Conservation (phyloP, 2,888 invertebrate species). For the Cryptus viduatorius region DNA sequence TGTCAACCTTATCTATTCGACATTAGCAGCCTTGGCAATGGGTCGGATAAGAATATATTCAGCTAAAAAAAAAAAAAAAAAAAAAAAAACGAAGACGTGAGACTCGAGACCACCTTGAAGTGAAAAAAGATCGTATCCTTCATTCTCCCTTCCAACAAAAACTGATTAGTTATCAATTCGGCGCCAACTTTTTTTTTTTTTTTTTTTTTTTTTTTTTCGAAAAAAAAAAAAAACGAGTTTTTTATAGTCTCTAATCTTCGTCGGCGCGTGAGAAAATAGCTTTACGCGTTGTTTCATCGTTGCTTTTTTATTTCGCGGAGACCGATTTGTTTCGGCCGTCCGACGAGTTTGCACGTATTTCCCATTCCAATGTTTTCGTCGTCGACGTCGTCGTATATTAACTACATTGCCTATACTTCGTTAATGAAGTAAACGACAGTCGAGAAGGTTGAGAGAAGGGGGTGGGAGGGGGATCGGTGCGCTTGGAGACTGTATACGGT, state of each 20-base stretch:
- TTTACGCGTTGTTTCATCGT: slow-evolving; percentile 21
- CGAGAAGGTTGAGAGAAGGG: slow-evolving; percentile 46
- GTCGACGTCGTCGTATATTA: not conserved
- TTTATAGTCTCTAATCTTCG: not conserved
- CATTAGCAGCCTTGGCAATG: slow-evolving; percentile 37
- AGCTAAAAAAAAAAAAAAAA: slow-evolving; percentile 10
- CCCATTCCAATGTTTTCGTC: not conserved
- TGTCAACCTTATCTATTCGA: slow-evolving; percentile 64
- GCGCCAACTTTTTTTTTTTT: too few relatives aligned
- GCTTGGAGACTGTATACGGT: slow-evolving; percentile 1
- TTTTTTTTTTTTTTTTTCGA: too few relatives aligned
- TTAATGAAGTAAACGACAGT: slow-evolving; percentile 65
- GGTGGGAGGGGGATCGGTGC: not conserved
- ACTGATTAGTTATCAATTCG: too few relatives aligned
- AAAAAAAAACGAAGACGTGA: too few relatives aligned
- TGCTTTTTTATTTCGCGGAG: slow-evolving; percentile 37
- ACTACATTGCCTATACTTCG: slow-evolving; percentile 24
- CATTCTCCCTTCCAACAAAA: too few relatives aligned
- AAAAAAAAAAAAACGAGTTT: not conserved
- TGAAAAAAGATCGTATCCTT: too few relatives aligned
- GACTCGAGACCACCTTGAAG: too few relatives aligned
- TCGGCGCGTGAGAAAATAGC: not conserved
- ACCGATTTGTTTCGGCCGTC: slow-evolving; percentile 36
- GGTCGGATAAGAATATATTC: slow-evolving; percentile 52
- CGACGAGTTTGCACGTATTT: slow-evolving; percentile 15